Conservation (phyloP, 1,140 invertebrate species). For the Bombus superbus region DNA sequence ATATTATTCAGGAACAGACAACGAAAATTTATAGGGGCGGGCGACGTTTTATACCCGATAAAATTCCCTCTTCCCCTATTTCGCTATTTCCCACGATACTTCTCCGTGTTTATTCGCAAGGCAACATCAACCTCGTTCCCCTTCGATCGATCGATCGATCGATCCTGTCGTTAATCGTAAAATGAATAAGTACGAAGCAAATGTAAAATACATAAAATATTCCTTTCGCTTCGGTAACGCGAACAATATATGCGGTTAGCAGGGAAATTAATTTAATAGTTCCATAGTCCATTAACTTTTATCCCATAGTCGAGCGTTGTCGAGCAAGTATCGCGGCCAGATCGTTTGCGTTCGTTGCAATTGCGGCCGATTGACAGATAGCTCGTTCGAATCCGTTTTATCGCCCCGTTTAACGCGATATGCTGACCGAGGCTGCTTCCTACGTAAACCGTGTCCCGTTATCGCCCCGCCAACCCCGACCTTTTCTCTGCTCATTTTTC, state of each 20-base stretch:
- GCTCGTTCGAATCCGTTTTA: slow-evolving; percentile 12
- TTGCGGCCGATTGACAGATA: slow-evolving; percentile 38
- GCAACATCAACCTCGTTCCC: too few species aligned
- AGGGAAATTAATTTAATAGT: slow-evolving; percentile 43
- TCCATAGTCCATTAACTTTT: background rate
- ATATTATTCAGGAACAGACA: slow-evolving; percentile 50
- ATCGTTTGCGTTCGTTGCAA: slow-evolving; percentile 20
- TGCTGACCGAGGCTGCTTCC: background rate
- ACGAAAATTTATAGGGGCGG: slow-evolving; percentile 49
- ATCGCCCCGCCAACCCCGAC: slow-evolving; percentile 37
- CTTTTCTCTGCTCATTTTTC: slow-evolving; percentile 14
- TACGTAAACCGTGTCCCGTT: slow-evolving; percentile 16
- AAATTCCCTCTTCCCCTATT: slow-evolving; percentile 25
- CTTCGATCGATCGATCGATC: too few species aligned
- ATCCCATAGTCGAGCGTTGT: slow-evolving; percentile 1
- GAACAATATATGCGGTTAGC: background rate
- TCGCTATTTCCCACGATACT: background rate
- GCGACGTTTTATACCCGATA: slow-evolving; percentile 48
- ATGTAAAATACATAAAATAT: background rate
- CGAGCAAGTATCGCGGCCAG: background rate
- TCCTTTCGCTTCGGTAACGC: background rate
- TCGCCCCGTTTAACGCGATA: slow-evolving; percentile 25
- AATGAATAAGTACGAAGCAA: background rate
- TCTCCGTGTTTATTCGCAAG: background rate
- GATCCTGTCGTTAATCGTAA: background rate